Evolutionary conservation across 92 coral and sea anemone species (phyloP), one percentile per base, ranked within the genome.

Genomic region (Actinernus sp.): DNA sequence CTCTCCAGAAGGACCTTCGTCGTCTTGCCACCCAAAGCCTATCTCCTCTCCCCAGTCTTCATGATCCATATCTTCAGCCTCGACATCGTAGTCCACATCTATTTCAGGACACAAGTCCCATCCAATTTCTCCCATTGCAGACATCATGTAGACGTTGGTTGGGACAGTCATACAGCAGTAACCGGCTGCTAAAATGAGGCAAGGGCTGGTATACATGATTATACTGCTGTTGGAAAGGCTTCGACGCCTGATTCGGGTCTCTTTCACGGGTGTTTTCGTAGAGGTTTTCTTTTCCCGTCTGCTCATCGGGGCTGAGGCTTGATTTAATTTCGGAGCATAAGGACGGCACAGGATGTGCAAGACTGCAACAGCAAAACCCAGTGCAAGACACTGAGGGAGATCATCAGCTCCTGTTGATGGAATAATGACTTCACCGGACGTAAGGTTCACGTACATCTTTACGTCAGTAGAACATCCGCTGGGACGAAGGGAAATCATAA

Each of bases 271-370:
- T 20, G 89, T 52, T 7, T 33, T 27, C 21, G 2, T 2, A 12
- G 22, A 17, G 27, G 29, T 21, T 4, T 5, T 24, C 14, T 64
- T 48, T 2, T 31, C 25, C 3, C 39, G 50, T 13, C 61, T 43
- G n/a, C 75, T 68, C 3, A 68, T n/a, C 7, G 85, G 90, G 16
- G 81, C 62, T n/a, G 81, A 51, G 4, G 28, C 79, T 19, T 61
- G 72, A 18, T 31, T 30, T 13, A 29, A 41, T n/a, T 61, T 71
- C 27, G 90, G 68, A 16, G 58, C 33, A 61, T 84, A 77, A 1
- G 90, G 90, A 20, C 74, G 76, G 54, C 90, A 84, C 26, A 84
- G 81, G 38, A 84, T 58, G 46, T 84, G 76, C 8, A 84, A 75
- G 6, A 84, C 54, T 3, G 90, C 24, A 13, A 77, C 66, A 9